Base-by-base conservation (phyloP, 2,888 invertebrate genomes). In the Drosophila koepferae region DNA sequence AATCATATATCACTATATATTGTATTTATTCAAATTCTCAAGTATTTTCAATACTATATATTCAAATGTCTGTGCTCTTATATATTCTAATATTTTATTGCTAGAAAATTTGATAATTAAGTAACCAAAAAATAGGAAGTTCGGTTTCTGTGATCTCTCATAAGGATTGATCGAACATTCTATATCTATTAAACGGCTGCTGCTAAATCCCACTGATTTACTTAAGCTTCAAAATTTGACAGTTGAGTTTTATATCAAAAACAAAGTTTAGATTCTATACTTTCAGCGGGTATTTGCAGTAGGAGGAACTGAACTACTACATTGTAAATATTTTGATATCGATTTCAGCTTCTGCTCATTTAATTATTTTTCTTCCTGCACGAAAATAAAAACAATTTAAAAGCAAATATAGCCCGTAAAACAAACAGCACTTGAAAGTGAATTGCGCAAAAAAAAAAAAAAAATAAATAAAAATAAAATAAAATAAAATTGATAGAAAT, bases 331-430 rank as follows among this genome's bases (percentile, higher is more conserved):
- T 10, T 43, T 43, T 10, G 10, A 18, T 43, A 10, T 18, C 10
- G 80, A 86, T 86, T 89, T 72, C 55, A 59, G 67, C 67, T 75
- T 66, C 53, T 59, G 48, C 16, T 59, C 28, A 16, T 20, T 49
- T 54, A 14, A 40, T 53, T 44, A 44, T 55, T 59, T 63, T 34
- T 43, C 62, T 56, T 63, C 23, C 68, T 66, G 67, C 12, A 43
- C 36, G 23, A 23, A 23, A 23, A 23, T 2, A 3, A 74, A 80
- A 64, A 64, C 63, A 54, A 76, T 82, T 84, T 72, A 75, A 82
- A 80, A 60, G 55, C 63, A 59, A 76, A 86, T 80, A 66, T 63
- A 69, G 54, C 28, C 49, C 1, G 18, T 20, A 56, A 65, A 63
- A 44, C 12, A 44, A 44, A 20, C 12, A 48, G 31, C n/a, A 40